phyloP scores from a whole-genome alignment of 2,113 vertebrate genomes.

The Mohoua ochrocephala region DNA sequence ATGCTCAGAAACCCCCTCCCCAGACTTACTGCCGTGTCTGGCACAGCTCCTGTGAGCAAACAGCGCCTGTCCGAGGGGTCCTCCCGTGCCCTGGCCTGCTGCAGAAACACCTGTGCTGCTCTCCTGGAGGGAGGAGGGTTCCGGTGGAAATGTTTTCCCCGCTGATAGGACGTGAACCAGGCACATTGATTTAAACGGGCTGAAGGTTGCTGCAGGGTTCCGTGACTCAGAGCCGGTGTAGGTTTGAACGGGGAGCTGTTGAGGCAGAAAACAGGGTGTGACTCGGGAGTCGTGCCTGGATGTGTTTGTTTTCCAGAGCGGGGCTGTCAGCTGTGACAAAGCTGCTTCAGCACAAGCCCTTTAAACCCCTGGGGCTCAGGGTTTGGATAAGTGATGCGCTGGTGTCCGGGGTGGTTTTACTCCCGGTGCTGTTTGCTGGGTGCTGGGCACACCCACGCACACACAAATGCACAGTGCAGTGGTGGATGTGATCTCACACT shows the following conservation, averaged over 20 bases:
- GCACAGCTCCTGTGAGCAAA: background rate
- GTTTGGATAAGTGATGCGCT: background rate
- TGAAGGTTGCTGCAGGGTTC: background rate
- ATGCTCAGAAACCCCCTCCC: too few relatives aligned
- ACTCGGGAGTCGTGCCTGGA: background rate
- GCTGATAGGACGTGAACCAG: background rate
- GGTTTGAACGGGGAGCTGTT: background rate
- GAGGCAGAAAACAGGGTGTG: background rate
- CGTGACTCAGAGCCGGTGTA: background rate
- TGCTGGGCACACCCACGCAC: background rate
- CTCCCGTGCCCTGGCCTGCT: background rate
- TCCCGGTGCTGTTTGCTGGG: background rate
- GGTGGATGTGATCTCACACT: background rate
- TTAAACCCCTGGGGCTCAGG: background rate
- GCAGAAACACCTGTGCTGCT: background rate
- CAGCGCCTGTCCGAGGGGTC: background rate
- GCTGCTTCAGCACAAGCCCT: background rate
- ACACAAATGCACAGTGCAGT: rapidly evolving
- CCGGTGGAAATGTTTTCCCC: background rate
- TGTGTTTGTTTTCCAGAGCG: background rate
- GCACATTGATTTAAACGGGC: rapidly evolving
- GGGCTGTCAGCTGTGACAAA: background rate
- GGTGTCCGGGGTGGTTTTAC: rapidly evolving
- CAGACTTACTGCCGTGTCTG: rapidly evolving
- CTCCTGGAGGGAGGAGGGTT: background rate